Evolutionary conservation across 64 coral and sea anemone species (phyloP).

Genomic region (Trachythela sp.): DNA sequence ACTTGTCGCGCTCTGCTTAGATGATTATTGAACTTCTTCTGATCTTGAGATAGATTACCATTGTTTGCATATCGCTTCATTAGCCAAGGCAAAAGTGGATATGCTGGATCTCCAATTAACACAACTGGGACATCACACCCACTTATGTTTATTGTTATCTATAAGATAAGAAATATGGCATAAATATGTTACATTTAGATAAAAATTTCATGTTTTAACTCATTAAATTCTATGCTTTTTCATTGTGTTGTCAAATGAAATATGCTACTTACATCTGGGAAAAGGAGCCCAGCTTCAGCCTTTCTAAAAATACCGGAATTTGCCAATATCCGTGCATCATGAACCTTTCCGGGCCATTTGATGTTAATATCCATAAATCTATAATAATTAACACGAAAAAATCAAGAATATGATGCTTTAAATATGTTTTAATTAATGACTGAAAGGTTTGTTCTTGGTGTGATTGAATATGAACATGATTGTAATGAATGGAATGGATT

Average conservation of each 20-base stretch:
- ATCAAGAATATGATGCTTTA: background rate
- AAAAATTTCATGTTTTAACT: too few relatives aligned
- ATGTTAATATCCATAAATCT: constrained; percentile 15
- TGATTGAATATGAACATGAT: background rate
- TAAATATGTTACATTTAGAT: background rate
- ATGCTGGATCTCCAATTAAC: constrained; percentile 1
- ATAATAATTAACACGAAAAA: background rate
- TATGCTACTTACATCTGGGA: constrained; percentile 9
- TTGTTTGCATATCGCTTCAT: constrained; percentile 1
- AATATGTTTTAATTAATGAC: background rate
- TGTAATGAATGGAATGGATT: background rate
- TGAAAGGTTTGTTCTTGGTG: background rate
- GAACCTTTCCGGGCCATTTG: background rate
- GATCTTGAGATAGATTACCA: background rate
- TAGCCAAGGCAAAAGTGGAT: background rate
- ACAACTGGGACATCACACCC: background rate
- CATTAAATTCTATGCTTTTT: background rate
- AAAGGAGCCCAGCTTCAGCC: background rate
- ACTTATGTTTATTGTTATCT: background rate
- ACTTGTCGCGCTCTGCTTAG: background rate
- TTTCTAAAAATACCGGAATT: background rate
- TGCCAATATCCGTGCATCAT: constrained; percentile 3
- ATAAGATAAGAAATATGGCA: too few relatives aligned
- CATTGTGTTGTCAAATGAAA: too few relatives aligned
- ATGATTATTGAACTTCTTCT: background rate